A percentile compares a stretch with the other conserved stretches of the same genome.
These are phyloP conservation scores for Tetrao urogallus DNA, from an alignment of 2,113 vertebrate species.

Conservation along the genomic window DNA sequence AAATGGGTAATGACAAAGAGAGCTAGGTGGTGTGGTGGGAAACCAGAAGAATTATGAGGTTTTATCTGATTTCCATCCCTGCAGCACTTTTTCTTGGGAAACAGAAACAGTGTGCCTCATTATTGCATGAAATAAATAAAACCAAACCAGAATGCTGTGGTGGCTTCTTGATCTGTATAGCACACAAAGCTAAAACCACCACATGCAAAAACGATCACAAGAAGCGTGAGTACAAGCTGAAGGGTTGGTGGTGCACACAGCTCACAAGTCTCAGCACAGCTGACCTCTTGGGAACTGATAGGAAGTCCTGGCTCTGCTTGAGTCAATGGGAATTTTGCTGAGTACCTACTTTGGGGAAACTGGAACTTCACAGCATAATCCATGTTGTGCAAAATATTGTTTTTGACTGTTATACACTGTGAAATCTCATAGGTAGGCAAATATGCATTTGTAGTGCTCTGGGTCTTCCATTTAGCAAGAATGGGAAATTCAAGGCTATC, in stretches of 20 bases:
- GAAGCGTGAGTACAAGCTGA: neutral
- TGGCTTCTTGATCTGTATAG: constrained; percentile 45
- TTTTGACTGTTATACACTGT: neutral
- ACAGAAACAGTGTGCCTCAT: constrained; percentile 2
- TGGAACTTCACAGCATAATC: constrained; percentile 9
- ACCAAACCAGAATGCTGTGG: constrained; percentile 30
- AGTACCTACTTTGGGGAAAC: constrained; percentile 3
- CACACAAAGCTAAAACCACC: constrained; percentile 20
- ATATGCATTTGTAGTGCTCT: neutral
- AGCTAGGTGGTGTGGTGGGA: neutral
- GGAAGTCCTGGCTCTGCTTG: constrained; percentile 59
- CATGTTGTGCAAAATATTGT: neutral
- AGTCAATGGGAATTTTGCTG: constrained; percentile 55
- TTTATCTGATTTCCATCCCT: constrained; percentile 35
- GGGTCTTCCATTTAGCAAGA: neutral
- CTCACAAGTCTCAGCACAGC: constrained; percentile 4
- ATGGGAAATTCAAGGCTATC: neutral
- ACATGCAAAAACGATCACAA: constrained; percentile 46
- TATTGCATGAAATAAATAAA: constrained; percentile 61
- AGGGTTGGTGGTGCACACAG: constrained; percentile 12
- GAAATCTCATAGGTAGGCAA: neutral
- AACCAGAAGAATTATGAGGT: neutral
- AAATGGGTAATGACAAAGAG: neutral
- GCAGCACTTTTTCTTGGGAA: constrained; percentile 45
- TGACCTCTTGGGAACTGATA: constrained; percentile 40